A percentile compares a stretch with the other conserved stretches of the same genome.
phyloP scores from a whole-genome alignment of 1,140 invertebrate genomes.

The Drosophila guanche region DNA sequence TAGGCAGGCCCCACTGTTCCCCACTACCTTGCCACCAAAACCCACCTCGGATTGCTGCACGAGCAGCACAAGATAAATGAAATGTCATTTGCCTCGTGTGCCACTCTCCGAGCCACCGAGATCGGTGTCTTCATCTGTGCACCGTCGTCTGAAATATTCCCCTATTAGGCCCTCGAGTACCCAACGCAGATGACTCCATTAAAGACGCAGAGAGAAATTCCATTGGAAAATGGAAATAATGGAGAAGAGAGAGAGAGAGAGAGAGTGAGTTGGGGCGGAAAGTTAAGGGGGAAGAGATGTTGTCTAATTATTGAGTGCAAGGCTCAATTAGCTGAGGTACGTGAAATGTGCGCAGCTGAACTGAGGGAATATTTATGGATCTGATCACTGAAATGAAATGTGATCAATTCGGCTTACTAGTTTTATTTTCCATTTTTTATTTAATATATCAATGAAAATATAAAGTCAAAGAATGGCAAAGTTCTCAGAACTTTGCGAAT shows the following conservation, averaged over 20 bases:
- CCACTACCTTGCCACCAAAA: slow-evolving; percentile 5
- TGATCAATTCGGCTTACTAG: too few species aligned
- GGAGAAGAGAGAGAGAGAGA: too few species aligned
- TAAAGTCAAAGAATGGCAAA: too few species aligned
- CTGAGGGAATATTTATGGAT: too few species aligned
- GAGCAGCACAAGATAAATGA: slow-evolving; percentile 65
- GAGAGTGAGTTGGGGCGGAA: neutral
- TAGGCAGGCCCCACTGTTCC: neutral
- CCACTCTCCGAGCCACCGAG: neutral
- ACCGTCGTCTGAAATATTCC: slow-evolving; percentile 21
- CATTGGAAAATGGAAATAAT: neutral
- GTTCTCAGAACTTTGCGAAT: too few species aligned
- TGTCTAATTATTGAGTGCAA: too few species aligned
- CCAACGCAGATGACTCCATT: slow-evolving; percentile 35
- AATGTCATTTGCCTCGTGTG: slow-evolving; percentile 63
- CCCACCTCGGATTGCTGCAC: slow-evolving; percentile 28
- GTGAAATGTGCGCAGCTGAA: too few species aligned
- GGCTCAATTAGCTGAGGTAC: too few species aligned
- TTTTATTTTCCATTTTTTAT: too few species aligned
- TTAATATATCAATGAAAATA: too few species aligned
- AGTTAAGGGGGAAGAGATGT: too few species aligned
- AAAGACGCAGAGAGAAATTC: slow-evolving; percentile 12
- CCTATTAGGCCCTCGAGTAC: slow-evolving; percentile 27
- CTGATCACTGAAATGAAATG: too few species aligned
- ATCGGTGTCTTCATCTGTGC: slow-evolving; percentile 29